Conservation (phyloP, 2,888 invertebrate genomes). For the Scaptomyza cyrtandrae region DNA sequence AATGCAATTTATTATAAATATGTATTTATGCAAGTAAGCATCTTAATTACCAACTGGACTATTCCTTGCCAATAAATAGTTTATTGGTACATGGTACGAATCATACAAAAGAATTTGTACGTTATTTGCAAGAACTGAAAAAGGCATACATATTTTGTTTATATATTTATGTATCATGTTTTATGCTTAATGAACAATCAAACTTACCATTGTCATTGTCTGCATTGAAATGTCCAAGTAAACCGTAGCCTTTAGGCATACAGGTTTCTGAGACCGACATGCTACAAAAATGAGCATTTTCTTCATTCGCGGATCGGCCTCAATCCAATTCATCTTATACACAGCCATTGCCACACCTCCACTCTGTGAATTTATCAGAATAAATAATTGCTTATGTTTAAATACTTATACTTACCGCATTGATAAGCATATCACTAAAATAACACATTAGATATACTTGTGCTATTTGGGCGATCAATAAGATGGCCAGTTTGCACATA, state of each 20-base stretch:
- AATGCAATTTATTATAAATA: too few species aligned
- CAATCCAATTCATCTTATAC: slow-evolving; percentile 68
- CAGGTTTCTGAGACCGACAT: slow-evolving; percentile 65
- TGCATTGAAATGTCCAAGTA: slow-evolving; percentile 66
- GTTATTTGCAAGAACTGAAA: slow-evolving; percentile 65
- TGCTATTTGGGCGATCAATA: slow-evolving; percentile 62
- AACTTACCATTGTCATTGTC: slow-evolving; percentile 70
- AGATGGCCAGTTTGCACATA: slow-evolving; percentile 60
- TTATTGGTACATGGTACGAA: slow-evolving; percentile 73
- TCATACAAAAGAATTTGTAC: slow-evolving; percentile 71
- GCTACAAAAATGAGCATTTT: slow-evolving; percentile 68
- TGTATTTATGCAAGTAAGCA: background rate
- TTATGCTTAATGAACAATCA: background rate
- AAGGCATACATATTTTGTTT: background rate
- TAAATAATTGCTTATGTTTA: background rate
- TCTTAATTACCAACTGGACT: too few species aligned
- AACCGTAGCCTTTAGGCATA: slow-evolving; percentile 63
- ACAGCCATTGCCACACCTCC: slow-evolving; percentile 53
- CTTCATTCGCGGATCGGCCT: slow-evolving; percentile 56
- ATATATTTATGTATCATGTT: background rate
- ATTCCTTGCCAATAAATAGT: background rate
- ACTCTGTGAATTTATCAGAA: slow-evolving; percentile 51
- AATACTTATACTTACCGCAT: slow-evolving; percentile 61
- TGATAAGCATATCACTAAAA: slow-evolving; percentile 71
- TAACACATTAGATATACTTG: slow-evolving; percentile 79